These are phyloP conservation scores for Aporrectodea caliginosa DNA, from an alignment of 1,140 invertebrate genomes.

Conservation along the genomic window DNA sequence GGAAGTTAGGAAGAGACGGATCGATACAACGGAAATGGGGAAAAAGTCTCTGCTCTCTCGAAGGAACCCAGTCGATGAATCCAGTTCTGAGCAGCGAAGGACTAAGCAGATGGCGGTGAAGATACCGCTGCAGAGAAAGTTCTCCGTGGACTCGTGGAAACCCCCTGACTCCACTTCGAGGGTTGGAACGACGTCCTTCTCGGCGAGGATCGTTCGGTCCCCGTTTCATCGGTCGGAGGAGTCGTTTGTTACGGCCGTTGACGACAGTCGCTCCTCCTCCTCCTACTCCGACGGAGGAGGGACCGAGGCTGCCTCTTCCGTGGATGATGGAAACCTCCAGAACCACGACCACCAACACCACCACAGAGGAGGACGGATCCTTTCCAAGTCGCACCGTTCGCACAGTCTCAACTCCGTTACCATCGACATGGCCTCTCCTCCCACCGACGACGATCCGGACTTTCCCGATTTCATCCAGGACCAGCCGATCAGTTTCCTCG, in stretches of 20 bases:
- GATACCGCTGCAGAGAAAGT: constrained; percentile 4
- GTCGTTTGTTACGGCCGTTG: constrained; percentile 21
- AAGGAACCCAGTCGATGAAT: constrained; percentile 4
- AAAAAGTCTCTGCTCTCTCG: neutral
- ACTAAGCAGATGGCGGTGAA: constrained; percentile 5
- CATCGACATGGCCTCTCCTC: neutral
- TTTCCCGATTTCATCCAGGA: neutral
- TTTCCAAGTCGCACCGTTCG: neutral
- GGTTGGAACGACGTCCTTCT: neutral
- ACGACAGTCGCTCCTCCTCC: constrained; percentile 37
- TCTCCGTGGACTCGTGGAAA: neutral
- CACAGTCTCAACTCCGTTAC: neutral
- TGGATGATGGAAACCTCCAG: too few relatives aligned
- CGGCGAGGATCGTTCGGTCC: too few relatives aligned
- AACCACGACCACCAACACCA: too few relatives aligned
- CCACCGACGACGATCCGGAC: neutral
- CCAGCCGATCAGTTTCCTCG: neutral
- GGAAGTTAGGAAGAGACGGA: neutral
- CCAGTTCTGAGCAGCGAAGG: constrained; percentile 30
- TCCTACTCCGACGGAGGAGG: constrained; percentile 32
- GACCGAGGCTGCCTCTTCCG: neutral
- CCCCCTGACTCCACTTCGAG: neutral
- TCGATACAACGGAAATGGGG: neutral
- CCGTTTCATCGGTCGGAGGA: constrained; percentile 6
- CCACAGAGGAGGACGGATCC: neutral